Evolutionary conservation across 2,113 vertebrate species (phyloP).

Genomic region (Psilopsiagon aymara): DNA sequence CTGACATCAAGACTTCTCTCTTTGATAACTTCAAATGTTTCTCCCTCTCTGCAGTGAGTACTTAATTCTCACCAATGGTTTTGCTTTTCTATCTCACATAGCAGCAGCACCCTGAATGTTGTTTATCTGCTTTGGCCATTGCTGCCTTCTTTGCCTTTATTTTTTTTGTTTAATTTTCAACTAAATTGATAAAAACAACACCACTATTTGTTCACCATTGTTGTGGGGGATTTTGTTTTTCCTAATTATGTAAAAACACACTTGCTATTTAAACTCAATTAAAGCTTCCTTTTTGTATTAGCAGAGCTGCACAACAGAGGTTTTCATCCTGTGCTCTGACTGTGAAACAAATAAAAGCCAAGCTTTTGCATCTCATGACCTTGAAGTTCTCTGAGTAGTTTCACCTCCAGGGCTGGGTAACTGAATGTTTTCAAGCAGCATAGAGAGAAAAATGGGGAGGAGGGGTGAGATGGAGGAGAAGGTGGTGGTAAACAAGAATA

Average conservation of each 20-base stretch:
- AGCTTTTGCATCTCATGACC: constrained; percentile 75
- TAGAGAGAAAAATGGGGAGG: constrained; percentile 1
- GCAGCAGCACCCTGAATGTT: constrained; percentile 1
- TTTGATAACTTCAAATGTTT: constrained; percentile 70
- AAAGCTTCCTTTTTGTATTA: constrained; percentile 53
- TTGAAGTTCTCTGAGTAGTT: constrained; percentile 72
- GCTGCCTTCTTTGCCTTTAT: not conserved
- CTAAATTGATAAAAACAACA: constrained; percentile 33
- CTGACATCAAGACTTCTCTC: constrained; percentile 48
- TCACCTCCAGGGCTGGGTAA: constrained; percentile 72
- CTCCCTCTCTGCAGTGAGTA: constrained; percentile 5
- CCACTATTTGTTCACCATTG: constrained; percentile 10
- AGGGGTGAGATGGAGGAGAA: not conserved
- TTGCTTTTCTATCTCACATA: constrained; percentile 47
- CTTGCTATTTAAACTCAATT: constrained; percentile 56
- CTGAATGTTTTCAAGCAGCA: constrained; percentile 63
- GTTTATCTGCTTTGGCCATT: constrained; percentile 51
- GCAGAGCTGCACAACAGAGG: constrained; percentile 33
- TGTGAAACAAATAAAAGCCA: constrained; percentile 72
- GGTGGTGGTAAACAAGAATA: constrained; percentile 40
- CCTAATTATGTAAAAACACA: constrained; percentile 53
- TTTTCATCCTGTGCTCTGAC: constrained; percentile 60
- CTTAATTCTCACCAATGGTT: constrained; percentile 53
- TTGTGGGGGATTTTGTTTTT: not conserved
- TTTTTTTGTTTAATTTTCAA: not conserved